These are phyloP conservation scores for human (Homo sapiens) DNA, from an alignment of 2,113 vertebrate genomes.

Conservation along the genomic window GRCh38 chr4:68320001-68320500, in stretches of 20 bases:
- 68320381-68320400: conserved; percentile 26
- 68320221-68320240: conserved; percentile 89
- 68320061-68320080: neutral
- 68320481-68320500: conserved; percentile 58
- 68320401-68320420: neutral
- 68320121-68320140: conserved; percentile 99
- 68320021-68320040: conserved; percentile 48
- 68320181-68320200: conserved; percentile 98
- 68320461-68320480: conserved; percentile 47
- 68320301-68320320: conserved; percentile 47
- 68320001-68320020: neutral
- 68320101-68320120: conserved; percentile 89
- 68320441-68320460: conserved; percentile 27
- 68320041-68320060: neutral
- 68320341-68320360: conserved; percentile 51
- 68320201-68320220: conserved; percentile 98
- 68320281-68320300: conserved; percentile 73
- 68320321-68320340: neutral
- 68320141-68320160: conserved; percentile 95
- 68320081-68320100: conserved; percentile 78
- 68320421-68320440: conserved; percentile 46
- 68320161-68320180: conserved; percentile 98
- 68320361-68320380: conserved; percentile 41
- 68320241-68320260: conserved; percentile 79
- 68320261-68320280: conserved; percentile 79